Conservation (phyloP, 2,113 vertebrate species). For the Campylomormyrus tamandua region DNA sequence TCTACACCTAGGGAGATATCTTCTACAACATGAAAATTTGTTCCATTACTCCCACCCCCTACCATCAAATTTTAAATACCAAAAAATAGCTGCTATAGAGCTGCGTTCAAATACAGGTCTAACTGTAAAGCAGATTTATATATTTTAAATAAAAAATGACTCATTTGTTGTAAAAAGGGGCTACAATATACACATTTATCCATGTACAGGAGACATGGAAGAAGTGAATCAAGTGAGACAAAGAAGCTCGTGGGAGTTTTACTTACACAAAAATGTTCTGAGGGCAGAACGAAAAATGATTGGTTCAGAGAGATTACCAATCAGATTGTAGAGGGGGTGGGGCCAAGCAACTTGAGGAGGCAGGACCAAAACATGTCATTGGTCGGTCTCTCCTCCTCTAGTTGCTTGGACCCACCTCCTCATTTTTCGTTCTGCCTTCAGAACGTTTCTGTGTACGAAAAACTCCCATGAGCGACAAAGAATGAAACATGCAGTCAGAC, state of each 20-base stretch:
- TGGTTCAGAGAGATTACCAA: no score
- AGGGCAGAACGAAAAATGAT: no score
- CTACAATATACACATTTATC: neutral
- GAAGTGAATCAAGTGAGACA: neutral
- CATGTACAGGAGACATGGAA: constrained; percentile 4
- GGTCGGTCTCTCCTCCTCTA: neutral
- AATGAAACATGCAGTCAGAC: constrained; percentile 9
- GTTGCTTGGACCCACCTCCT: neutral
- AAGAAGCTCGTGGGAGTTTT: neutral
- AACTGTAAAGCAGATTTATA: neutral
- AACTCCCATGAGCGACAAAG: neutral
- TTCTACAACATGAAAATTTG: neutral
- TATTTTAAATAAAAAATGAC: neutral
- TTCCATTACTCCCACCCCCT: neutral
- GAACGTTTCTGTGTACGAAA: neutral
- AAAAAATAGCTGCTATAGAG: neutral
- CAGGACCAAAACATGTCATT: neutral
- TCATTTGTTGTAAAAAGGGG: constrained; percentile 6
- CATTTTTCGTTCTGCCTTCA: neutral
- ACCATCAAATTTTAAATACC: neutral
- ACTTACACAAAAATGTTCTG: neutral
- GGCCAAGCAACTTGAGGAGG: neutral
- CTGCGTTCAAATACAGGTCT: neutral
- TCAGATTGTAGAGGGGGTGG: neutral
- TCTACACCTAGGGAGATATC: neutral